Evolutionary conservation across 2,797 vertebrate genomes (phyloP), one percentile per base, ranked within the genome.

Genomic region (Amblyopsis hoosieri): DNA sequence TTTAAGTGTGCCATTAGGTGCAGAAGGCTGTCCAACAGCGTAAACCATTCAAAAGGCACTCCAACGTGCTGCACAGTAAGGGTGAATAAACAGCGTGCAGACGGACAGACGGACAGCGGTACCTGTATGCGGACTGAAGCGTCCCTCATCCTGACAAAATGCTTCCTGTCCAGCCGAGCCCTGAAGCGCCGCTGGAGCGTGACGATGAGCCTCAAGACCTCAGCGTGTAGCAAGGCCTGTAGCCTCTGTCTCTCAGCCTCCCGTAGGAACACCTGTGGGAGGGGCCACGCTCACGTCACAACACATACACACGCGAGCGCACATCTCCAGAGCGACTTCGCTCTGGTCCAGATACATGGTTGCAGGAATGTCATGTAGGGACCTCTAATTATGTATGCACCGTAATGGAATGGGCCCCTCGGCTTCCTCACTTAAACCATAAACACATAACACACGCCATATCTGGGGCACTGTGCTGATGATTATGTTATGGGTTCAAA

Each of bases 161-260:
- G 94, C 64, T 90, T 95, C 70, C 95, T 93, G 78, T 94, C 94
- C 65, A 96, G 90, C 60, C 86, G 71, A 7, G 93, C 92, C 84
- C 95, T 92, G 88, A 97, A 96, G 64, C 92, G 93, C 31, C 79
- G 90, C 82, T 99, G 97, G 78, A 99, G 85, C 42, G 91, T 74
- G 2, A 90, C 82, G 54, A 99, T 98, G 46, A 95, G 92, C 66
- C 88, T 85, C 69, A 99, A 89, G 37, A 99, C 98, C 71, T 97
- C 95, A 58, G 83, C 81, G 70, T 99, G 98, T 67, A 99, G 94
- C 54, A 93, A 66, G 52, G 94, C 94, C 86, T 97, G 96, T 33
- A 99, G 88, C 42, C 83, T 86, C 87, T 98, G 96, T 9, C 97
- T 91, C 61, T 94, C 95, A 4, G 86, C 91, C 66, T 99, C 98